phyloP scores from a whole-genome alignment of 2,888 invertebrate genomes.

The Pristionchus fissidentatus region DNA sequence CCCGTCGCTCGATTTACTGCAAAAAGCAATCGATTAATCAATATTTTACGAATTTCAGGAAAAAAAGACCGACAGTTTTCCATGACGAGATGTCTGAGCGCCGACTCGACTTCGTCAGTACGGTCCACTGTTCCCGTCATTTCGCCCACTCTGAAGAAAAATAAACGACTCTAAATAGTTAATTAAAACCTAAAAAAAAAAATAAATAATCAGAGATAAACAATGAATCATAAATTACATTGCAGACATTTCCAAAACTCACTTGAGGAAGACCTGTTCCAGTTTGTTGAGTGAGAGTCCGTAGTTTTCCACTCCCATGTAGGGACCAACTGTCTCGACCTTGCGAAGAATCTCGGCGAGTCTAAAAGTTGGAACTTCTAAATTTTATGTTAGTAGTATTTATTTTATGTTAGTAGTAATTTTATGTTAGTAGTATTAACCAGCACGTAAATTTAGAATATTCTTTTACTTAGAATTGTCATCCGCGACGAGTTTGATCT shows the following conservation, averaged over 20 bases:
- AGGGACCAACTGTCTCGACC: slow-evolving; percentile 58
- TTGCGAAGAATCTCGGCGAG: slow-evolving; percentile 63
- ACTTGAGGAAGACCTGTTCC: slow-evolving; percentile 71
- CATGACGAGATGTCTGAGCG: slow-evolving; percentile 16
- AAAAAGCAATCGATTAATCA: too few relatives aligned
- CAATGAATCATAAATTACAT: too few relatives aligned
- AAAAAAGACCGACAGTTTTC: slow-evolving; percentile 6
- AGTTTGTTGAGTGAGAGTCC: slow-evolving; percentile 69
- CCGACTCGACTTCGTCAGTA: slow-evolving; percentile 21
- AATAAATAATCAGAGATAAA: neutral
- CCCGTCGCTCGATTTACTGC: neutral
- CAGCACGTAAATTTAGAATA: too few relatives aligned
- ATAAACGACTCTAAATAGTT: neutral
- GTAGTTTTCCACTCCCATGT: slow-evolving; percentile 58
- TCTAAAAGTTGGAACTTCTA: slow-evolving; percentile 37
- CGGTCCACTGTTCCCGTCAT: slow-evolving; percentile 3
- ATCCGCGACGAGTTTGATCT: slow-evolving; percentile 55
- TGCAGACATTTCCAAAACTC: neutral
- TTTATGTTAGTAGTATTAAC: neutral
- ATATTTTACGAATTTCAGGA: neutral
- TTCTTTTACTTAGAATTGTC: neutral
- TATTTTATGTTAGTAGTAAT: neutral
- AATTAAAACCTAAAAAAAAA: too few relatives aligned
- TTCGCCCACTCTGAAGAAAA: slow-evolving; percentile 24
- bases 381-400: neutral